Base-by-base conservation (phyloP, 2,888 invertebrate genomes). In the Nezara viridula region DNA sequence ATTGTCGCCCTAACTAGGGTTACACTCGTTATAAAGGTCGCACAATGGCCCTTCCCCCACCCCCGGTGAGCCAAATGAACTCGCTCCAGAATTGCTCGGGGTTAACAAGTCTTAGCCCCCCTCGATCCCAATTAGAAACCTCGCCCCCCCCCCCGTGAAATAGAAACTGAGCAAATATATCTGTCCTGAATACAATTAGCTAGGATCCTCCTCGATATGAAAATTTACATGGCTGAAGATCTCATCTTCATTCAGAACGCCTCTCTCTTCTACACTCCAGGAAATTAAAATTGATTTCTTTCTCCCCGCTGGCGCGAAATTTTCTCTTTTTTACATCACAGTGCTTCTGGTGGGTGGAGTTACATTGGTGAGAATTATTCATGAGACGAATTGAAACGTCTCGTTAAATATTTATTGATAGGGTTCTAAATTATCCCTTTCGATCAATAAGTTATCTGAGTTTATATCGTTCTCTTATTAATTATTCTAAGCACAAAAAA, bases 71-170 rank as follows among this genome's bases (percentile, higher is more conserved):
- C 52, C 55, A 55, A 86, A 86, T 86, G 86, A 60, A 86, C 86
- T 52, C 86, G 50, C 32, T 5, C 37, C 16, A 19, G 86, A 86
- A 86, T 52, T 86, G 86, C 86, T 40, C 2, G n/a, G 66, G 55
- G 60, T 55, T 86, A 86, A 86, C 86, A 86, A 86, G 86, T 86
- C 86, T 40, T 40, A 24, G 32, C 6, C 27, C 24, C 40, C 40
- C 86, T n/a, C 86, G 55, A 86, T 86, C 86, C 86, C 86, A 86
- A 86, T 86, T 86, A 86, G 44, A 86, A 47, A 37, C 27, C 6
- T 27, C n/a, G 0, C 66, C 37, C 9, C 4, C 40, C 37, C 19
- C 21, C 27, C 77, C 55, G 77, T 77, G 37, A 40, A 40, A 77
- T 40, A 77, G 37, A 40, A 37, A 40, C 77, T 77, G 19, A 21